These are phyloP conservation scores for Carollia perspicillata DNA, from an alignment of 2,113 vertebrate species.

Conservation along the genomic window DNA sequence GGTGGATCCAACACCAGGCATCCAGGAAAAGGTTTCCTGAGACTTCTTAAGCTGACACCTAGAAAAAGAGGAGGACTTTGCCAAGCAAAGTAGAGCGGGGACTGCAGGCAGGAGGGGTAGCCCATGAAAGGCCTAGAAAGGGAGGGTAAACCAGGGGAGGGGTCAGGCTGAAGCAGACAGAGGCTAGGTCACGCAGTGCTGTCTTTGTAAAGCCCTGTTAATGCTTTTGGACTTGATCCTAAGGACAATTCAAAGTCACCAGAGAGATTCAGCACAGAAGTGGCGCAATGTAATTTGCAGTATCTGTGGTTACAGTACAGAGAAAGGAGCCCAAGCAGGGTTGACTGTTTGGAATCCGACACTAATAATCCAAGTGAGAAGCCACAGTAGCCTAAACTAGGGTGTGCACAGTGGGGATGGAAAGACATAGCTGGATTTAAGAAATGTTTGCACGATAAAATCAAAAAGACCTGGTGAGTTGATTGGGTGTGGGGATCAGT, in stretches of 20 bases:
- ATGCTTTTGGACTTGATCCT: neutral
- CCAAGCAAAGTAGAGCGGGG: neutral
- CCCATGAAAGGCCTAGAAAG: neutral
- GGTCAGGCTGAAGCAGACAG: neutral
- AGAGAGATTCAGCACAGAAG: neutral
- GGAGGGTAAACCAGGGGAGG: neutral
- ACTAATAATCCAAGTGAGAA: neutral
- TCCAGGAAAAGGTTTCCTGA: neutral
- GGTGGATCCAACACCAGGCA: neutral
- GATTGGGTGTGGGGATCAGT: constrained; percentile 19
- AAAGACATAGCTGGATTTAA: constrained; percentile 20
- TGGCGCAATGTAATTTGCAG: neutral
- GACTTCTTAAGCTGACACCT: neutral
- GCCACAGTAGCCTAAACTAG: neutral
- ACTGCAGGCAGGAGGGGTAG: neutral
- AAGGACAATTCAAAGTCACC: neutral
- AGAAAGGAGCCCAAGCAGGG: neutral
- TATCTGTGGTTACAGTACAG: neutral
- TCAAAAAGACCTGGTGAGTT: neutral
- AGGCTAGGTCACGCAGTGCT: neutral
- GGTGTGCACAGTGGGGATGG: neutral
- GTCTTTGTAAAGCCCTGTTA: neutral
- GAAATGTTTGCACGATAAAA: neutral
- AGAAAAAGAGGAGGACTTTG: neutral
- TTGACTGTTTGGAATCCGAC: neutral